Base-by-base conservation (phyloP, 2,113 vertebrate genomes). In the Climacteris rufus region DNA sequence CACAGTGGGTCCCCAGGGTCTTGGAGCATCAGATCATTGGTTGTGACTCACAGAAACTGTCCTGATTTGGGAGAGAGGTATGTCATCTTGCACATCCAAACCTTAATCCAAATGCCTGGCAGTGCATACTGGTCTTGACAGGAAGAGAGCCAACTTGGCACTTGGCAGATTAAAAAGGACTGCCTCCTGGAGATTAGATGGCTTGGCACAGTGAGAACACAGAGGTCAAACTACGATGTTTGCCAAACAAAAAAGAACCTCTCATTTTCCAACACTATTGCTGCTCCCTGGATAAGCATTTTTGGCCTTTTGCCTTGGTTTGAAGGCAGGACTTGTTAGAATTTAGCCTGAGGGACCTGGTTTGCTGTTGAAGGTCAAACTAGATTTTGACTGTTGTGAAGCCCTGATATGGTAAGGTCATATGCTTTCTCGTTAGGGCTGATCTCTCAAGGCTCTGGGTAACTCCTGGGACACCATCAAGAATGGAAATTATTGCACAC, bases 301-400 rank as follows among this genome's bases (percentile, higher is more conserved):
- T 90, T 96, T 97, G 96, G 96, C 93, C 85, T 94, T 96, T 92
- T 96, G 90, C 92, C 96, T 93, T 76, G 79, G 83, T 96, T 96
- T 90, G 93, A 96, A 97, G 92, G 85, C 60, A 95, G 68, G 88
- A 90, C 88, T 96, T 97, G 92, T 92, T 95, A 94, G 90, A 72
- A 95, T 90, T 94, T 96, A 74, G 92, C 94, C 92, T 83, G 59
- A 90, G 96, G 90, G 96, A 96, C 68, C 24, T 64, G 60, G 61
- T 96, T 96, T 96, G 45, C 89, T 81, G 90, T 23, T 96, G 93
- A 95, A 92, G 93, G 88, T 96, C 96, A 96, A 75, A 85, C 44
- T 93, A 93, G 80, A 94, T 92, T 95, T 83, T 93, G 87, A 93
- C 83, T 90, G 76, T 90, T 96, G 85, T 49, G 72, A 94, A 93